A percentile compares a stretch with the other conserved stretches of the same genome.
phyloP scores from a whole-genome alignment of 2,113 vertebrate species.

The Egretta garzetta region DNA sequence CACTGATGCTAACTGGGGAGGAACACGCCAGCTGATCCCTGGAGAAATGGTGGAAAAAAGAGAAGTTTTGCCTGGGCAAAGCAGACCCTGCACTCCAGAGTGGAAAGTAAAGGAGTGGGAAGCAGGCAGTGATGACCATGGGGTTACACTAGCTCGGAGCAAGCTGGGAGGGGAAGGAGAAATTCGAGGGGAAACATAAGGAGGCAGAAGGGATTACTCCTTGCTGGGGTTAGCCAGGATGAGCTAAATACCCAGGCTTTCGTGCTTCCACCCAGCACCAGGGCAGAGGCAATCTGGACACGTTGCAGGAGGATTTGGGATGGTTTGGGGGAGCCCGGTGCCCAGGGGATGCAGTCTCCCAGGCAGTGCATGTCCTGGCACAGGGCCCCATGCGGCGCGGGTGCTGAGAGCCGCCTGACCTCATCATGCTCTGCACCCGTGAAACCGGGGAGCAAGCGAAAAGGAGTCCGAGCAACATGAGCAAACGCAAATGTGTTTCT shows the following conservation, averaged over 20 bases:
- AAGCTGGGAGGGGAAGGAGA: background rate
- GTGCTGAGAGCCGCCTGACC: background rate
- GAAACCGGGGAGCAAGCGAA: background rate
- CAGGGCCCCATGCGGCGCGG: background rate
- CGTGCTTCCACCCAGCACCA: fast-evolving
- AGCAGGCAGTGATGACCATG: background rate
- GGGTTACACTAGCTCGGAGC: fast-evolving
- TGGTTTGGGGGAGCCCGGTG: fast-evolving
- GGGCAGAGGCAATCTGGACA: background rate
- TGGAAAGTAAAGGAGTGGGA: background rate
- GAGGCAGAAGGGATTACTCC: background rate
- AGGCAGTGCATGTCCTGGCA: fast-evolving
- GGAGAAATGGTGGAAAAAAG: background rate
- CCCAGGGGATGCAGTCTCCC: fast-evolving
- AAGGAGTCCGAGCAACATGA: background rate
- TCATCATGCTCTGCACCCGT: background rate
- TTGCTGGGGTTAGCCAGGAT: background rate
- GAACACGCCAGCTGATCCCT: background rate
- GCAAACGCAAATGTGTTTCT: conserved; percentile 41
- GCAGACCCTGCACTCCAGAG: background rate
- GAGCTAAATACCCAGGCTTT: fast-evolving
- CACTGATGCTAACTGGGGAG: background rate
- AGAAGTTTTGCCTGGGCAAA: background rate
- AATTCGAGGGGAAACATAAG: background rate
- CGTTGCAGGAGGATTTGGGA: fast-evolving